These are phyloP conservation scores for Vidua macroura DNA, from an alignment of 2,113 vertebrate genomes.

Conservation along the genomic window DNA sequence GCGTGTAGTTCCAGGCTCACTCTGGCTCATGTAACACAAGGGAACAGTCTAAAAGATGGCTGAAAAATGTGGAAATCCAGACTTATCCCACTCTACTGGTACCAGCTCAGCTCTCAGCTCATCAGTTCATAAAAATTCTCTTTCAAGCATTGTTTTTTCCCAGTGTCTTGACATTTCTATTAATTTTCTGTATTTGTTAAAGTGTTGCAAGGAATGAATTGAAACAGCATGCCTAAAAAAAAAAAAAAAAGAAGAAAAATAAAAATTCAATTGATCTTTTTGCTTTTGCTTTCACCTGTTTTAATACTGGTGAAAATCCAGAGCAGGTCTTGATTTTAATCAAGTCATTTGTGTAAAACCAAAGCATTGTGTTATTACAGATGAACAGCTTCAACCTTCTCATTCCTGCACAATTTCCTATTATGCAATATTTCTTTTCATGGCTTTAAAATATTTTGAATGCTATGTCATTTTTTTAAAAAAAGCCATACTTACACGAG, in stretches of 20 bases:
- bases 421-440: not conserved
- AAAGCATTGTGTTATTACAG: not conserved
- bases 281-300: not conserved
- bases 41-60: constrained; percentile 59
- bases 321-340: not conserved
- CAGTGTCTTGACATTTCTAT: not conserved
- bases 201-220: not conserved
- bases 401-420: not conserved
- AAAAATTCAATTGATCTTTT: not conserved
- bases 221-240: not conserved
- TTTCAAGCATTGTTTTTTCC: not conserved
- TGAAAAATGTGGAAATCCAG: not conserved
- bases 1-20: constrained; percentile 64
- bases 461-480: not conserved
- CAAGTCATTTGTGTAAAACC: not conserved
- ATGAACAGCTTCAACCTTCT: not conserved
- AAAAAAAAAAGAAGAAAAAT: not conserved
- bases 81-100: not conserved
- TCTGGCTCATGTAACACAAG: constrained; percentile 70
- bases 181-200: not conserved
- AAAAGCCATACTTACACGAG: constrained; percentile 44
- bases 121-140: not conserved
- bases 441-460: not conserved
- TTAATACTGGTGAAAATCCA: not conserved
- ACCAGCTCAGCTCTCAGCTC: not conserved